A percentile compares a stretch with the other conserved stretches of the same genome.
Evolutionary conservation across 1,140 invertebrate species (phyloP).

Genomic region (Trichogramma pretiosum): DNA sequence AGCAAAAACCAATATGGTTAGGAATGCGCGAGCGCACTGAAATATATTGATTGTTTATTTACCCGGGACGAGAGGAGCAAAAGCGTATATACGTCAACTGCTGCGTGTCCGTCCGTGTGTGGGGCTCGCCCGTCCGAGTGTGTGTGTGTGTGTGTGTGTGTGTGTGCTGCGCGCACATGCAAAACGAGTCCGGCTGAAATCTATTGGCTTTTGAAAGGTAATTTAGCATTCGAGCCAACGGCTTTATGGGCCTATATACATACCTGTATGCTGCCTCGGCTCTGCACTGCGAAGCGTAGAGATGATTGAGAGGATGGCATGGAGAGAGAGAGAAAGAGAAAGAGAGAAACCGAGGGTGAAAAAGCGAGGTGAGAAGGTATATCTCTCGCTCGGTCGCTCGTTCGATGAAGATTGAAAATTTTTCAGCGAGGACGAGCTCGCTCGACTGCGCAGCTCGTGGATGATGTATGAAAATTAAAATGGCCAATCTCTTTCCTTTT

Average conservation of each 20-base stretch:
- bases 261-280: no score
- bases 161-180: neutral
- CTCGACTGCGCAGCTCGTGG: no score
- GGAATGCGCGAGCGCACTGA: conserved; percentile 9
- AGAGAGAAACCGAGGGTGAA: neutral
- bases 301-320: conserved; percentile 2
- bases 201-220: conserved; percentile 15
- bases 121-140: no score
- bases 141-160: no score
- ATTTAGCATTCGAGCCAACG: conserved; percentile 4
- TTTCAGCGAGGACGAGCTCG: no score
- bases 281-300: no score
- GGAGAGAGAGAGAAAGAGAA: no score
- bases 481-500: no score
- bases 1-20: conserved; percentile 20
- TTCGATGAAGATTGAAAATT: no score
- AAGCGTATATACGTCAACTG: conserved; percentile 4
- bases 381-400: no score
- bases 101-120: neutral
- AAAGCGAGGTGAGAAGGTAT: neutral
- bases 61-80: conserved; percentile 2
- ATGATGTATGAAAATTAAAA: no score
- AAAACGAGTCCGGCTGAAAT: conserved; percentile 7
- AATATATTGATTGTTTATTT: conserved; percentile 19
- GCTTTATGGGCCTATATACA: no score